Evolutionary conservation across 2,888 invertebrate species (phyloP), one percentile per base, ranked within the genome.

Genomic region (Linnaemya vulpina): DNA sequence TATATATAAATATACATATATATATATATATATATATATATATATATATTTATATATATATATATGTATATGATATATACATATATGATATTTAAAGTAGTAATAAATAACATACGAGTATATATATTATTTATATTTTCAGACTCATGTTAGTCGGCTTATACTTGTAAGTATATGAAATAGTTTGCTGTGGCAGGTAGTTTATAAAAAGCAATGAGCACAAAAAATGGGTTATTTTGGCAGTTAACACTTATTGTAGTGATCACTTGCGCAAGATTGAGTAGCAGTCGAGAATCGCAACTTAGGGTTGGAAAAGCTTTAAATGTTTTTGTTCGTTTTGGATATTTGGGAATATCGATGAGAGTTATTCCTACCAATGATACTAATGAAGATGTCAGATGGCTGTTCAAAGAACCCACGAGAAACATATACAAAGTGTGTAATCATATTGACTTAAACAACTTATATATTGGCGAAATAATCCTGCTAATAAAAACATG

Each of bases 311-410:
- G 97, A 88, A 96, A 96, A 90, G 96, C 97, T 86, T 95, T 97
- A 89, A 97, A 97, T 92, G 94, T 97, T 89, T 97, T 97, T 88
- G 93, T 94, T 91, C 94, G 94, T 86, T 96, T 95, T 94, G 96
- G 96, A 87, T 96, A 96, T 93, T 94, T 96, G 90, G 95, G 96
- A 91, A 96, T 96, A 91, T 96, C 96, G 91, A 96, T 96, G 96
- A 94, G 96, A 70, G 96, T 97, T 80, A 96, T 97, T 46, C 96
- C 96, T 0, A 94, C 96, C 51, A 96, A 96, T 92, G 96, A 97
- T 91, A 95, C 95, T 35, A 95, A 96, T 91, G 96, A 97, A 91
- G 94, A 95, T 7, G 96, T 96, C 86, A 94, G 94, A 84, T 96
- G 96, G 96, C 92, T 95, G 73, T 95, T 95, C 88, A 93, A 94